Conservation (phyloP, 2,113 vertebrate species). For the Saiga tatarica region DNA sequence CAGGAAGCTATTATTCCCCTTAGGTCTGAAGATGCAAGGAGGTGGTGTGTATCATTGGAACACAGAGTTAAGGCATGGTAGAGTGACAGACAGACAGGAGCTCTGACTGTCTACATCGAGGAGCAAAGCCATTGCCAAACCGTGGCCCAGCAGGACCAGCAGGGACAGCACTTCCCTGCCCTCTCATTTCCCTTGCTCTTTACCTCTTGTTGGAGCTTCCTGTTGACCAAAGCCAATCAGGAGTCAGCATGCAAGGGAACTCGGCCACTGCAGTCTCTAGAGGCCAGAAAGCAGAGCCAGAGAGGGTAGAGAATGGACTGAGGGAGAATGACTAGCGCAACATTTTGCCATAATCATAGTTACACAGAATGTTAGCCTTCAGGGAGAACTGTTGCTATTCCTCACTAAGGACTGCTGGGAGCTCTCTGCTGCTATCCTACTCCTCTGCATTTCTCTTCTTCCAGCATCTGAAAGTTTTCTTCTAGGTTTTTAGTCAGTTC, state of each 20-base stretch:
- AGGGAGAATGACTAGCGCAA: not conserved
- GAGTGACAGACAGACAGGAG: not conserved
- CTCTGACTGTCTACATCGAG: not conserved
- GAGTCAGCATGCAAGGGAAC: not conserved
- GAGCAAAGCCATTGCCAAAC: not conserved
- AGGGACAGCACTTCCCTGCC: not conserved
- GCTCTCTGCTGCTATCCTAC: not conserved
- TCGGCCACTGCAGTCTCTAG: not conserved
- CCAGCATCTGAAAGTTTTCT: not conserved
- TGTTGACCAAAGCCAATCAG: not conserved
- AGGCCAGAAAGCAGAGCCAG: not conserved
- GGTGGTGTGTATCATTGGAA: not conserved
- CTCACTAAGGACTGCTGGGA: not conserved
- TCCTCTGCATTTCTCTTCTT: not conserved
- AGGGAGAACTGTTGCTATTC: not conserved
- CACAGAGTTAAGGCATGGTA: not conserved
- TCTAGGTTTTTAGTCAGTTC: not conserved
- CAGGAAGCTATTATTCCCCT: not conserved
- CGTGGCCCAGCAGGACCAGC: not conserved
- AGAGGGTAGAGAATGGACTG: not conserved
- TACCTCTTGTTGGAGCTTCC: not conserved
- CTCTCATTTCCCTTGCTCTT: not conserved
- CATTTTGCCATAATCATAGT: not conserved
- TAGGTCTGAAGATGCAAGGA: not conserved
- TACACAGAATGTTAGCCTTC: not conserved